Base-by-base conservation (phyloP, 2,113 vertebrate species). In the Phaethornis superciliosus region DNA sequence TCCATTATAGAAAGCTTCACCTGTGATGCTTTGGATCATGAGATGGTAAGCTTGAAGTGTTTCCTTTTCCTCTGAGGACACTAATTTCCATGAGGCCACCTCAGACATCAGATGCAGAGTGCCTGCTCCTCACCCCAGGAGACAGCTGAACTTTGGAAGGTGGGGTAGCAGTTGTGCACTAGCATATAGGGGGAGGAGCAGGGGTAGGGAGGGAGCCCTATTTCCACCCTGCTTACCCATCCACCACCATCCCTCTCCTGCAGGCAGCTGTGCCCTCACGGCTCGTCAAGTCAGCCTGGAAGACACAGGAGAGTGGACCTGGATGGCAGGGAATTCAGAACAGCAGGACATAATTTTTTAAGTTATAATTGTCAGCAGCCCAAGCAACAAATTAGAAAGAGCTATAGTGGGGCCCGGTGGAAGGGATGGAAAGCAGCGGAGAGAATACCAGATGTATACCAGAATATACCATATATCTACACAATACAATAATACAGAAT, bases 211-310 rank as follows among this genome's bases (percentile, higher is more conserved):
- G 2, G 49, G 13, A 77, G 0, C 5, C 7, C 40, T 27, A 49
- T 78, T 74, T 19, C 21, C 40, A 30, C 21, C 32, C 42, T 33
- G 19, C 58, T 47, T 33, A 20, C 21, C 33, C 9, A 10, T 5
- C 28, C 10, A 5, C 14, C 10, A 7, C 11, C 55, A 80, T 19
- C 17, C 28, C 32, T 55, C 32, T 59, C 13, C 67, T 28, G 28
- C 28, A 10, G 6, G 19, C 10, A 64, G 32, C 28, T 0, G 0
- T 33, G 26, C 21, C 11, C 18, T 51, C 18, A 28, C 1, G 0
- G 4, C 42, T 76, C n/a, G 60, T 28, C 37, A 60, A 22, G 6
- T 14, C 33, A 56, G 28, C 40, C 8, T 2, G 11, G 2, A 55
- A 46, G 21, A 58, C 16, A n/a, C 6, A 32, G 28, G 23, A 15